These are phyloP conservation scores for Elgaria multicarinata DNA, from an alignment of 2,113 vertebrate species.

Conservation along the genomic window DNA sequence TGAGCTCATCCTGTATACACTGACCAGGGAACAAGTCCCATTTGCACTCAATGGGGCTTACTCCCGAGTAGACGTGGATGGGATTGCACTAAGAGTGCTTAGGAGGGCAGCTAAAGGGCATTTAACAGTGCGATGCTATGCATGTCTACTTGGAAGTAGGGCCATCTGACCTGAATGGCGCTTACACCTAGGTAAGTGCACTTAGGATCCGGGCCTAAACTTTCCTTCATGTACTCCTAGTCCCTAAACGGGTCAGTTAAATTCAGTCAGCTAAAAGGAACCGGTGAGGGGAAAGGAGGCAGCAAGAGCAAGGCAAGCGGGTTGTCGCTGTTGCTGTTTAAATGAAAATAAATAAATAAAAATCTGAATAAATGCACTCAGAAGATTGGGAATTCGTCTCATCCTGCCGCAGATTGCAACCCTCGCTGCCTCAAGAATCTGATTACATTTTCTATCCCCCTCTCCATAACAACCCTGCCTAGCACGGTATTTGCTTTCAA, in stretches of 20 bases:
- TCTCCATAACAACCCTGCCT: neutral
- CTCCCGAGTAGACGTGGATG: neutral
- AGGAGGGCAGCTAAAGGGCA: neutral
- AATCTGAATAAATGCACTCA: neutral
- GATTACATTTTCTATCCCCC: neutral
- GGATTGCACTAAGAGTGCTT: neutral
- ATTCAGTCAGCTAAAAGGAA: too few species aligned
- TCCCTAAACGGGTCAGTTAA: neutral
- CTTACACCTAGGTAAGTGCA: neutral
- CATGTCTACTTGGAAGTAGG: neutral
- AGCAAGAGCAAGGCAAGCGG: neutral
- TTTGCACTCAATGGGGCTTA: too few species aligned
- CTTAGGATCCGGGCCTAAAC: neutral
- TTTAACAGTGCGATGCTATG: neutral
- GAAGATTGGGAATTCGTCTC: neutral
- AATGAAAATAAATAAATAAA: neutral
- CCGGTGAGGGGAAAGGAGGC: neutral
- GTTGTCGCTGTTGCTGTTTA: too few species aligned
- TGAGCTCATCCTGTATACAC: neutral
- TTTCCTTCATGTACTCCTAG: neutral
- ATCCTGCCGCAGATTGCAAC: neutral
- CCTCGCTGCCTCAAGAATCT: neutral
- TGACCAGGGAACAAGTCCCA: neutral
- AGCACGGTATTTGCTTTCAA: constrained; percentile 5
- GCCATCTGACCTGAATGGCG: too few species aligned